Conservation (phyloP, 2,113 vertebrate species). For the Pseudorectes ferrugineus region DNA sequence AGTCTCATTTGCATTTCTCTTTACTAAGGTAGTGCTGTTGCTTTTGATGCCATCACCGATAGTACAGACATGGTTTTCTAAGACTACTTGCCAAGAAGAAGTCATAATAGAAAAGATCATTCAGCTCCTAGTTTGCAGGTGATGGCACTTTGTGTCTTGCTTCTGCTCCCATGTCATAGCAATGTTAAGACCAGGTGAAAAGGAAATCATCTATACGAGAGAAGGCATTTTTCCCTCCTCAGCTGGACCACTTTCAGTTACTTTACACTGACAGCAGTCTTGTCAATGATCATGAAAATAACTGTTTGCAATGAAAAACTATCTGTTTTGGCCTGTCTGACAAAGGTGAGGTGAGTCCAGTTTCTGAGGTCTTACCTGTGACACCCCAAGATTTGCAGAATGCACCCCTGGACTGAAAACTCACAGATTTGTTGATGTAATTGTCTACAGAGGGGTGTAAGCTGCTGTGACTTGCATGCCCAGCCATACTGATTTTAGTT, state of each 20-base stretch:
- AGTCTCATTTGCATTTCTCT: neutral
- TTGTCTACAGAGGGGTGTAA: neutral
- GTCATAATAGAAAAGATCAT: neutral
- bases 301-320: neutral
- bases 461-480: neutral
- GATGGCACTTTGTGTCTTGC: neutral
- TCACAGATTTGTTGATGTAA: neutral
- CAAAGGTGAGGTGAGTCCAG: neutral
- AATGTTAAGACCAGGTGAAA: neutral
- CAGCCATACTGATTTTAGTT: neutral
- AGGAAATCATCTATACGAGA: accelerated
- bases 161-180: neutral
- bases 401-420: neutral
- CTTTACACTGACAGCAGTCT: neutral
- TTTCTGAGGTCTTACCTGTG: neutral
- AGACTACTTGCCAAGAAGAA: neutral
- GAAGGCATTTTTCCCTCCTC: neutral
- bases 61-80: neutral
- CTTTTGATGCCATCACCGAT: neutral
- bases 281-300: neutral
- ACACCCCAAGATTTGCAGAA: neutral
- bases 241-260: neutral
- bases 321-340: neutral
- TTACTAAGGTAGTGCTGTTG: neutral
- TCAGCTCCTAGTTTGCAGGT: neutral